Evolutionary conservation across 2,888 invertebrate species (phyloP).

Genomic region (Philereme transversata): DNA sequence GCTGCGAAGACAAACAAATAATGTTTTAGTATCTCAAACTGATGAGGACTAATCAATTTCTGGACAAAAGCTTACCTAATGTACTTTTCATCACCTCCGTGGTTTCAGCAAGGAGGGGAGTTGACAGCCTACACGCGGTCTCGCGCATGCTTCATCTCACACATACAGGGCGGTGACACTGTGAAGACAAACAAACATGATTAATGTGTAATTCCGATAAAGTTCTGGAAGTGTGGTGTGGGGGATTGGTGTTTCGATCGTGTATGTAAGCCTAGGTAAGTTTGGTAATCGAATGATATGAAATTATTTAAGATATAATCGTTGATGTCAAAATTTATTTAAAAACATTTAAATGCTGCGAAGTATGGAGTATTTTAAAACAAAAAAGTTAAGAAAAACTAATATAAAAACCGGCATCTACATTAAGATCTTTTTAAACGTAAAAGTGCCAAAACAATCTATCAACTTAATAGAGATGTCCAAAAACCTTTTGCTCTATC

Average conservation of each 20-base stretch:
- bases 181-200: constrained; percentile 43
- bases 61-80: background rate
- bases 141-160: constrained; percentile 30
- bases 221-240: constrained; percentile 26
- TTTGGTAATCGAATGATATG: background rate
- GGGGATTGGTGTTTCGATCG: constrained; percentile 5
- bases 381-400: background rate
- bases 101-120: constrained; percentile 25
- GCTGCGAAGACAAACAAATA: constrained; percentile 34
- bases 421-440: constrained; percentile 21
- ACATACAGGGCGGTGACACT: constrained; percentile 36
- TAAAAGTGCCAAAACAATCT: constrained; percentile 51
- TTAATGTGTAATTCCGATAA: constrained; percentile 39
- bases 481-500: constrained; percentile 66
- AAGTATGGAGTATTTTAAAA: background rate
- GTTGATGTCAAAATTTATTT: no score
- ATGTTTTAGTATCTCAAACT: background rate
- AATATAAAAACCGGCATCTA: constrained; percentile 13
- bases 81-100: constrained; percentile 39
- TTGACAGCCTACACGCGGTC: constrained; percentile 51
- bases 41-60: no score
- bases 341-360: no score
- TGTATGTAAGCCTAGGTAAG: constrained; percentile 2
- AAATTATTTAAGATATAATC: no score
- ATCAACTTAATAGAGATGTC: constrained; percentile 67